Percentiles rank a stretch among this genome's conserved stretches.
These are phyloP conservation scores for Mya arenaria DNA, from an alignment of 1,140 invertebrate species.

Conservation along the genomic window DNA sequence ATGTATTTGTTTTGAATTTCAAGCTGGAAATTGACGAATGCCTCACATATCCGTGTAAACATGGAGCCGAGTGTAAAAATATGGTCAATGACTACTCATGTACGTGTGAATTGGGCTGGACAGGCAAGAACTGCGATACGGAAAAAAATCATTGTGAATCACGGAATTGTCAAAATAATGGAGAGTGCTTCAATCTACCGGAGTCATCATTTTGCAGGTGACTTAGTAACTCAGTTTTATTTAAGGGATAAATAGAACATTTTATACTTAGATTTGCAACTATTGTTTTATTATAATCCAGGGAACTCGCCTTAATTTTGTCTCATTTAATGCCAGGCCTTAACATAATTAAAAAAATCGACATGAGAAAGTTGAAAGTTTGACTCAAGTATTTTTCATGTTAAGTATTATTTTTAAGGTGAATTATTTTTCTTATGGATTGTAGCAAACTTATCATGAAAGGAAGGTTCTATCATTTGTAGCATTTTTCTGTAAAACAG, in stretches of 20 bases:
- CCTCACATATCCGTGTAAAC: slow-evolving; percentile 65
- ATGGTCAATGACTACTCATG: slow-evolving; percentile 86
- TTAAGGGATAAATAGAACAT: too few relatives aligned
- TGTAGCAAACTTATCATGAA: too few relatives aligned
- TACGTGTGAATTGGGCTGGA: slow-evolving; percentile 92
- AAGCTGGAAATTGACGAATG: slow-evolving; percentile 84
- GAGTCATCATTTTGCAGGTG: slow-evolving; percentile 24
- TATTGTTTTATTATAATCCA: too few relatives aligned
- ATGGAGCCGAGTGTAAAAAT: slow-evolving; percentile 85
- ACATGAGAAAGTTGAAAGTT: too few relatives aligned
- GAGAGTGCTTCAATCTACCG: background rate
- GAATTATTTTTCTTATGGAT: too few relatives aligned
- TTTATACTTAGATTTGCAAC: too few relatives aligned
- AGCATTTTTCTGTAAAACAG: too few relatives aligned
- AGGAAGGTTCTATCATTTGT: too few relatives aligned
- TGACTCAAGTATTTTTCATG: too few relatives aligned
- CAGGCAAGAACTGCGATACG: slow-evolving; percentile 94
- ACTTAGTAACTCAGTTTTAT: background rate
- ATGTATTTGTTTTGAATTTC: background rate
- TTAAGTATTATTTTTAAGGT: too few relatives aligned
- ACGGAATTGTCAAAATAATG: slow-evolving; percentile 13
- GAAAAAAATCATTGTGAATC: slow-evolving; percentile 61
- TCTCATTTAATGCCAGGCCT: background rate
- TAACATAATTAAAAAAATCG: background rate
- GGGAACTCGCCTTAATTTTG: background rate